Evolutionary conservation across 1,140 invertebrate genomes (phyloP).

Genomic region (Platyscapa corneri): DNA sequence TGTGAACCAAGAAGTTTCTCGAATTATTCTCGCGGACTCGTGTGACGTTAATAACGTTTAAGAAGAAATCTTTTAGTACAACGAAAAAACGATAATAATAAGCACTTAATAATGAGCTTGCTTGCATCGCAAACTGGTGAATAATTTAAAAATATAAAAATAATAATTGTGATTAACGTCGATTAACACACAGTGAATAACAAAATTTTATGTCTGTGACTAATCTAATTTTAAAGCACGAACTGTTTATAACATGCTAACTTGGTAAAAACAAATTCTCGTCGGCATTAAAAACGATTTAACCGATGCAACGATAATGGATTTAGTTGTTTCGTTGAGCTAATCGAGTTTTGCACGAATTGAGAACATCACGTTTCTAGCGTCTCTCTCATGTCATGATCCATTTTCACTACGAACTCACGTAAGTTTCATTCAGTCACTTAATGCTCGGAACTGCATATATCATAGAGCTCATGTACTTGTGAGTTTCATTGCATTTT

Average conservation of each 20-base stretch:
- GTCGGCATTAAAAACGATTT: background rate
- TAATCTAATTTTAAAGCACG: background rate
- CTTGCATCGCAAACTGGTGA: slow-evolving; percentile 9
- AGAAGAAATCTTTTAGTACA: slow-evolving; percentile 4
- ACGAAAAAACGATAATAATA: background rate
- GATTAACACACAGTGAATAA: slow-evolving; percentile 5
- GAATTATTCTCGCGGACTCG: background rate
- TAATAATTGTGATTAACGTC: background rate
- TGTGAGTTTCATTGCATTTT: background rate
- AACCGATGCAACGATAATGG: background rate
- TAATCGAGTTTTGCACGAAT: background rate
- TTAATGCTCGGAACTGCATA: slow-evolving; percentile 23
- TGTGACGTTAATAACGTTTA: background rate
- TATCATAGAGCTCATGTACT: slow-evolving; percentile 47
- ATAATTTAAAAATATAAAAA: too few relatives aligned
- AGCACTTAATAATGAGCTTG: slow-evolving; percentile 26
- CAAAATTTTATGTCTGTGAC: slow-evolving; percentile 2
- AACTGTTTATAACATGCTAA: slow-evolving; percentile 4
- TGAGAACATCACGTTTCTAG: slow-evolving; percentile 5
- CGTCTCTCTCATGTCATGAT: slow-evolving; percentile 12
- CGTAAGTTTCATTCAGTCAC: slow-evolving; percentile 43
- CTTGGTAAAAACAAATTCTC: background rate
- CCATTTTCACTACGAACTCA: slow-evolving; percentile 32
- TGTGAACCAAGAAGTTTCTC: too few relatives aligned
- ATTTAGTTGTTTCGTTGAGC: background rate